Conservation (phyloP, 2,113 vertebrate genomes). For the Notarius lentiginosus region DNA sequence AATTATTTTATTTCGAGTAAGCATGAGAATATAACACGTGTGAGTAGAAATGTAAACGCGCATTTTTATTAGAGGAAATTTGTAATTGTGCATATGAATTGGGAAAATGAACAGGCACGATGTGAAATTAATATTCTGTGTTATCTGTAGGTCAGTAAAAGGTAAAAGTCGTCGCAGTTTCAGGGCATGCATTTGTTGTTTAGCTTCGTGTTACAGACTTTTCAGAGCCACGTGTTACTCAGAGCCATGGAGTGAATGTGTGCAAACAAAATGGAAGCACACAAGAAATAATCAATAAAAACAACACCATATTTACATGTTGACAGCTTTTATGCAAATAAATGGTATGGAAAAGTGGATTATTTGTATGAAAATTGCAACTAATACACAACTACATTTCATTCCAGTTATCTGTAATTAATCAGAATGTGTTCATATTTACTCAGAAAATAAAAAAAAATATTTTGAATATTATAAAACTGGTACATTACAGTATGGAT, state of each 20-base stretch:
- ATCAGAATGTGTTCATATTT: not conserved
- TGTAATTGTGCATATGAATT: too few species aligned
- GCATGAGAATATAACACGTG: not conserved
- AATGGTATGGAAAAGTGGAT: not conserved
- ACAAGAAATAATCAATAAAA: not conserved
- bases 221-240: not conserved
- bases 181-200: too few species aligned
- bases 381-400: not conserved
- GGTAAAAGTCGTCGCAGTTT: too few species aligned
- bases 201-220: not conserved
- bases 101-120: not conserved
- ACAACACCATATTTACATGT: slow-evolving; percentile 3
- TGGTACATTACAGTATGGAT: not conserved
- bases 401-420: slow-evolving; percentile 6
- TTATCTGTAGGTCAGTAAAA: too few species aligned
- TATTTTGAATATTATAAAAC: not conserved
- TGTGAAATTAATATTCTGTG: too few species aligned
- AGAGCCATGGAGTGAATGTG: not conserved
- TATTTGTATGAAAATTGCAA: not conserved
- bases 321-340: not conserved
- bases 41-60: not conserved
- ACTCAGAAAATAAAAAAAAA: not conserved
- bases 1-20: not conserved
- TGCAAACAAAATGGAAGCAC: not conserved
- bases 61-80: too few species aligned